These are phyloP conservation scores for Sarcophaga carnaria DNA, from an alignment of 2,888 invertebrate species.

Conservation along the genomic window DNA sequence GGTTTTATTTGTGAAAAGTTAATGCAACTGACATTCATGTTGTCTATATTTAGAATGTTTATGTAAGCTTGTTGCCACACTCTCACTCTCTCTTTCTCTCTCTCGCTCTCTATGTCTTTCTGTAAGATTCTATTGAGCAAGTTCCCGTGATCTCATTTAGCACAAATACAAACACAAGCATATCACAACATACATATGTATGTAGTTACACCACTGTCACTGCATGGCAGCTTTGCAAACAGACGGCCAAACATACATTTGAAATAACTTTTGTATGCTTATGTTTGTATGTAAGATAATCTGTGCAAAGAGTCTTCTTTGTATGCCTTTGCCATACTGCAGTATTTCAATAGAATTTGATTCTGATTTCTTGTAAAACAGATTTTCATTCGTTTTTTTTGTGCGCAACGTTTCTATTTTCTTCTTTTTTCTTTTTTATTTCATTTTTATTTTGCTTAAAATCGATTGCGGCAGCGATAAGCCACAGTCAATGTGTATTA, in stretches of 20 bases:
- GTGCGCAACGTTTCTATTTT: slow-evolving; percentile 1
- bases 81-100: neutral
- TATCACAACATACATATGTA: no score
- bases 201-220: no score
- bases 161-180: neutral
- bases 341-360: slow-evolving; percentile 42
- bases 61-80: neutral
- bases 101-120: neutral
- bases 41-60: slow-evolving; percentile 29
- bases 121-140: neutral
- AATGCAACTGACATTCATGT: slow-evolving; percentile 62
- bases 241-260: neutral
- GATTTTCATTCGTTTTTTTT: slow-evolving; percentile 49
- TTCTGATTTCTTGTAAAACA: slow-evolving; percentile 31
- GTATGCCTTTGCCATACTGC: slow-evolving; percentile 20
- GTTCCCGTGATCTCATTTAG: no score
- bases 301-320: neutral
- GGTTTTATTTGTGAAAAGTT: slow-evolving; percentile 60
- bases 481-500: slow-evolving; percentile 66
- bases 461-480: slow-evolving; percentile 68
- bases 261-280: neutral
- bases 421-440: slow-evolving; percentile 25
- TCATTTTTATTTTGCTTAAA: slow-evolving; percentile 47
- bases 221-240: no score
- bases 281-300: no score